A percentile compares a stretch with the other conserved stretches of the same genome.
phyloP scores from a whole-genome alignment of 1,140 invertebrate species.

The Chironomus tepperi region DNA sequence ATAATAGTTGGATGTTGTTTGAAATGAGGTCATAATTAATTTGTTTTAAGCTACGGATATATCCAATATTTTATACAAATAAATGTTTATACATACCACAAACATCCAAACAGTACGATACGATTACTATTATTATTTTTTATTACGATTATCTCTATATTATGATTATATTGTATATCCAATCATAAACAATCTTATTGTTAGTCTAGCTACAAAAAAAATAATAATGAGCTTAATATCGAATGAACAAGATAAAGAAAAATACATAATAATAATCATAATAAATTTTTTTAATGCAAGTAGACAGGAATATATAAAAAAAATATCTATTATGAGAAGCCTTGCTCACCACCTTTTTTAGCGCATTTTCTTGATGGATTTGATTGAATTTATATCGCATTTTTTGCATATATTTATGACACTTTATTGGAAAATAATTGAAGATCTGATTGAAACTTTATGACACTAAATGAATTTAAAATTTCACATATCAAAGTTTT shows the following conservation, averaged over 20 bases:
- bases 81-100: neutral
- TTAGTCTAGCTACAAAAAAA: neutral
- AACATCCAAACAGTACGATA: neutral
- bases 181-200: neutral
- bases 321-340: neutral
- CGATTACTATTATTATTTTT: too few relatives aligned
- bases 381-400: too few relatives aligned
- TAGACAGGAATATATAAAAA: too few relatives aligned
- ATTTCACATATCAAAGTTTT: too few relatives aligned
- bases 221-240: slow-evolving; percentile 8
- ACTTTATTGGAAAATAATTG: too few relatives aligned
- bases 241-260: neutral
- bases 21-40: neutral
- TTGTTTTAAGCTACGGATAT: neutral
- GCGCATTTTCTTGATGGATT: too few relatives aligned
- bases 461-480: too few relatives aligned
- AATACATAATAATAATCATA: neutral
- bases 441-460: too few relatives aligned
- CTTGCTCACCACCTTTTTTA: neutral
- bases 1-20: neutral
- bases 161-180: neutral
- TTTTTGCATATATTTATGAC: too few relatives aligned
- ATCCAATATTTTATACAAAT: neutral
- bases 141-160: too few relatives aligned
- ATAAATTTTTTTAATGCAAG: neutral